Evolutionary conservation across 2,797 vertebrate genomes (phyloP), one percentile per base, ranked within the genome.

Genomic region (Gobionotothen gibberifrons): DNA sequence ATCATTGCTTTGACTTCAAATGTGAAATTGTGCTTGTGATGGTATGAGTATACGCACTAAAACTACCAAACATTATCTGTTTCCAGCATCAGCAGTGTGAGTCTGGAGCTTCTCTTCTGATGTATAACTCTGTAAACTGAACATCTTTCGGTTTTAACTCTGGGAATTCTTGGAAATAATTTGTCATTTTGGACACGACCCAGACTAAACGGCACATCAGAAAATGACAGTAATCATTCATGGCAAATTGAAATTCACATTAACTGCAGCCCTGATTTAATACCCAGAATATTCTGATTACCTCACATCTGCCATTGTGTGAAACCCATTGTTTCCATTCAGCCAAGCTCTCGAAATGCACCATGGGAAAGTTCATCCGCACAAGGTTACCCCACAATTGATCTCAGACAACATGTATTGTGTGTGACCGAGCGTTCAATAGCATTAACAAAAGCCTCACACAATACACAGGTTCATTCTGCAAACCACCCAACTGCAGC

Each of bases 401-500:
- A 87, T 86, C 68, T 57, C 21, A 60, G n/a, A 48, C 64, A 52
- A 46, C 72, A 55, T 58, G 70, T n/a, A n/a, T 55, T 71, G 57
- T 74, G 51, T 69, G 46, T 54, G 74, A 74, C 46, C 17, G 26
- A 54, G 51, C 13, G 49, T 43, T 84, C 63, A 63, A 72, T 63
- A 74, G 72, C 55, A 69, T 62, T 19, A 71, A 74, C 65, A 39
- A 48, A 59, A 43, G 56, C 43, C 40, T 46, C n/a, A 39, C 54
- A 70, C 73, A 76, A 60, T 32, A 36, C 49, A 51, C 66, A 71
- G 55, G 62, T 83, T 83, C 69, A 49, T 71, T 79, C 70, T 74
- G 54, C 66, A 64, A 36, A 36, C 32, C 32, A 36, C 32, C 32
- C 32, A 2, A 36, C 32, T 36, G 32, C 32, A 36, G 32, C 32